Percentiles rank a stretch among this genome's conserved stretches.
These are phyloP conservation scores for Atopsyche davidsoni DNA, from an alignment of 1,140 invertebrate genomes.

Conservation along the genomic window DNA sequence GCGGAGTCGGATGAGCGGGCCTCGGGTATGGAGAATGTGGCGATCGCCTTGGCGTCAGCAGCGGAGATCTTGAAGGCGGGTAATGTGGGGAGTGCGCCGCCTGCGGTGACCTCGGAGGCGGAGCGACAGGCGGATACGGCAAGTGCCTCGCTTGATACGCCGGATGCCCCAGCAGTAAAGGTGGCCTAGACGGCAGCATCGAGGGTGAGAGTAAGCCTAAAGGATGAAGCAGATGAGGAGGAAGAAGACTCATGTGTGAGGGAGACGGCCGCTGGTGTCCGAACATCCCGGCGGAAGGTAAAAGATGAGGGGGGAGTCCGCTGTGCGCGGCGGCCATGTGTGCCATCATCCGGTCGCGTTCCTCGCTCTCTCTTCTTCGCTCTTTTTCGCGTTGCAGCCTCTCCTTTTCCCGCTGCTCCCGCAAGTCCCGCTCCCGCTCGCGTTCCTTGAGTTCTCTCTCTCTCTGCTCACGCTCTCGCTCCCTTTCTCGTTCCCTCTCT, in stretches of 20 bases:
- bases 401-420: slow-evolving; percentile 39
- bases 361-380: slow-evolving; percentile 25
- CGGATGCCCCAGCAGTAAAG: slow-evolving; percentile 13
- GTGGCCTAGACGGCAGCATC: slow-evolving; percentile 20
- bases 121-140: slow-evolving; percentile 22
- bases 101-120: slow-evolving; percentile 21
- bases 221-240: slow-evolving; percentile 34
- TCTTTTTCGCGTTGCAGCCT: slow-evolving; percentile 36
- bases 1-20: slow-evolving; percentile 11
- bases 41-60: slow-evolving; percentile 20
- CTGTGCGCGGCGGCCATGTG: slow-evolving; percentile 21
- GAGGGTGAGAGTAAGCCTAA: slow-evolving; percentile 35
- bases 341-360: slow-evolving; percentile 33
- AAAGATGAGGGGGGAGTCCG: slow-evolving; percentile 17
- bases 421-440: slow-evolving; percentile 37
- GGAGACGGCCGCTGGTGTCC: slow-evolving; percentile 30
- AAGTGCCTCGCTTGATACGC: slow-evolving; percentile 20
- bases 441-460: slow-evolving; percentile 24
- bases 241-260: slow-evolving; percentile 32
- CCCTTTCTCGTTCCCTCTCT: slow-evolving; percentile 32
- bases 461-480: slow-evolving; percentile 36
- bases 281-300: slow-evolving; percentile 24
- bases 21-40: slow-evolving; percentile 26
- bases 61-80: slow-evolving; percentile 24
- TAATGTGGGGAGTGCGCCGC: slow-evolving; percentile 25